Evolutionary conservation across 2,888 invertebrate genomes (phyloP).

Genomic region (Podabrus alpinus): DNA sequence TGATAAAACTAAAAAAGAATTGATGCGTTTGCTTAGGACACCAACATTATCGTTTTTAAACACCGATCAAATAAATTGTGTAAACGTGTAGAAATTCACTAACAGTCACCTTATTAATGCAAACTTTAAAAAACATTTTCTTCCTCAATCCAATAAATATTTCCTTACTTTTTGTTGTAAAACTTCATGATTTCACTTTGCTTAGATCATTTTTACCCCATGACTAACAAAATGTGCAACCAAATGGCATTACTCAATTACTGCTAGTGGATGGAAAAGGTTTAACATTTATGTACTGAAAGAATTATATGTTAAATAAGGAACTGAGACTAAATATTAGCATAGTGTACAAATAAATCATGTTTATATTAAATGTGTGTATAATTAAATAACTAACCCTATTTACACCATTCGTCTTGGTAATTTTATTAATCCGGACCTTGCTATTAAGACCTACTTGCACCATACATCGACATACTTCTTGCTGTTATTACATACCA

Average conservation of each 20-base stretch:
- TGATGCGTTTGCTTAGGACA: slow-evolving; percentile 6
- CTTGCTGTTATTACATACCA: too few relatives aligned
- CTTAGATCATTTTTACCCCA: not conserved
- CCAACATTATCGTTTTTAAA: not conserved
- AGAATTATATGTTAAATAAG: slow-evolving; percentile 43
- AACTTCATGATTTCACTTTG: not conserved
- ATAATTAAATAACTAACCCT: not conserved
- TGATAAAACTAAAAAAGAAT: not conserved
- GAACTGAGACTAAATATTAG: slow-evolving; percentile 46
- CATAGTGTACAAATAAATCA: slow-evolving; percentile 52
- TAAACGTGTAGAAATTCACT: slow-evolving; percentile 7
- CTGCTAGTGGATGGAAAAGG: slow-evolving; percentile 12
- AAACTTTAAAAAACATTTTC: not conserved
- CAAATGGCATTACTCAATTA: slow-evolving; percentile 15
- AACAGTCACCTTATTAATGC: slow-evolving; percentile 10
- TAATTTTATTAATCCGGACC: too few relatives aligned
- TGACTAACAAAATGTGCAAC: not conserved
- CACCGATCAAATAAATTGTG: slow-evolving; percentile 5
- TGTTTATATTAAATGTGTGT: slow-evolving; percentile 49
- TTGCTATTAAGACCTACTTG: too few relatives aligned
- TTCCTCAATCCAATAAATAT: too few relatives aligned
- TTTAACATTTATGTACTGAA: slow-evolving; percentile 12
- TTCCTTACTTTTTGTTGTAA: not conserved
- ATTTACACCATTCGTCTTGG: too few relatives aligned
- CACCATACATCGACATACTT: too few relatives aligned